Evolutionary conservation across 2,888 invertebrate species (phyloP).

Genomic region (Ferrisia virgata): DNA sequence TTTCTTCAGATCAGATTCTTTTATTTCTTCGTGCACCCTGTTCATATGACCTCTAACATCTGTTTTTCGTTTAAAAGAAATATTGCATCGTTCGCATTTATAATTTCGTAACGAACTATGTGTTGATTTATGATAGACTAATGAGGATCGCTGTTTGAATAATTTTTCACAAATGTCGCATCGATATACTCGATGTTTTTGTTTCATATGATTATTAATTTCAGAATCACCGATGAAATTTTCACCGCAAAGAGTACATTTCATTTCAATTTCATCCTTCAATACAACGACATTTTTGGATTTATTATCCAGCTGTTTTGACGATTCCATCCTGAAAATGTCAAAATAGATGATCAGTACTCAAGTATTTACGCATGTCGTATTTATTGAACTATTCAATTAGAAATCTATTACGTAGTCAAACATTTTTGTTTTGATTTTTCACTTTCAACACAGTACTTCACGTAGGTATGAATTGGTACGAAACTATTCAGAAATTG

Average conservation of each 20-base stretch:
- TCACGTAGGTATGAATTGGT: not conserved
- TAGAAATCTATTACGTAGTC: too few relatives aligned
- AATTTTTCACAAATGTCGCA: not conserved
- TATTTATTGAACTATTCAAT: too few relatives aligned
- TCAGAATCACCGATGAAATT: not conserved
- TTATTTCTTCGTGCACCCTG: not conserved
- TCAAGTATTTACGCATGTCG: not conserved
- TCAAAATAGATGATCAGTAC: not conserved
- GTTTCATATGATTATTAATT: not conserved
- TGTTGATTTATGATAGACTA: not conserved
- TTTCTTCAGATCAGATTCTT: not conserved
- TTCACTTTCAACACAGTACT: not conserved
- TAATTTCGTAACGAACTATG: not conserved
- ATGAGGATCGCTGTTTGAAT: not conserved
- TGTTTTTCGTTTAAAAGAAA: conserved; percentile 13
- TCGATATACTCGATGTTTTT: not conserved
- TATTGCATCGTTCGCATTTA: not conserved
- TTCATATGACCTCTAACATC: not conserved
- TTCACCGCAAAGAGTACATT: not conserved
- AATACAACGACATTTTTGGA: not conserved
- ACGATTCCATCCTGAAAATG: not conserved
- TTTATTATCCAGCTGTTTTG: not conserved
- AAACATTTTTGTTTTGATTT: not conserved
- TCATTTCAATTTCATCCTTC: not conserved
- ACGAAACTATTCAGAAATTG: not conserved